Conservation (phyloP, 2,888 invertebrate species). For the Caenorhabditis sp. region DNA sequence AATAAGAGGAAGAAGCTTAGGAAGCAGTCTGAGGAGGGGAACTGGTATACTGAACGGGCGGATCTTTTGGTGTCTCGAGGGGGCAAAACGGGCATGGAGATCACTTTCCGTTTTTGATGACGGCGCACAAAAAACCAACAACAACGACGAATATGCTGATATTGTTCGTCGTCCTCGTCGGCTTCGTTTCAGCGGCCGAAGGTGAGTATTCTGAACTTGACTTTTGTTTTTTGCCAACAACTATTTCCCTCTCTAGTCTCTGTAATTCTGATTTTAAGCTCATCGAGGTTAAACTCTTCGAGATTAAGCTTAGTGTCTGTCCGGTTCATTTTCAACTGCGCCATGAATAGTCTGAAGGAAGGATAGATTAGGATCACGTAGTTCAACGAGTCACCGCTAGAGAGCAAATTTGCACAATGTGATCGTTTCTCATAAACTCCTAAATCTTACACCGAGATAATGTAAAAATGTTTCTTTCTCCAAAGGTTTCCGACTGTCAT, state of each 20-base stretch:
- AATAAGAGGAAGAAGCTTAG: constrained; percentile 32
- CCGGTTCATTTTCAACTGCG: no score
- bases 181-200: constrained; percentile 1
- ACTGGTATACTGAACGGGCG: constrained; percentile 56
- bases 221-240: background rate
- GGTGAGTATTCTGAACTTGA: constrained; percentile 25
- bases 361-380: no score
- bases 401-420: no score
- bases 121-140: constrained; percentile 39
- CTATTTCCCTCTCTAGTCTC: no score
- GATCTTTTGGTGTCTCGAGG: constrained; percentile 52
- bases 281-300: no score
- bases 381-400: no score
- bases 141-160: constrained; percentile 14
- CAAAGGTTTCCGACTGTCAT: background rate
- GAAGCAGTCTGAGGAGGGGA: constrained; percentile 27
- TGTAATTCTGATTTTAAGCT: no score
- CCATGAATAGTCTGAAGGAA: no score
- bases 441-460: no score
- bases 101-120: constrained; percentile 57
- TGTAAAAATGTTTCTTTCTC: no score
- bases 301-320: no score
- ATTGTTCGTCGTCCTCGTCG: constrained; percentile 24
- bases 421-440: no score
- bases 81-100: constrained; percentile 25